Evolutionary conservation across 2,797 vertebrate genomes (phyloP), one percentile per base, ranked within the genome.

Genomic region (Halcyon chelicuti): DNA sequence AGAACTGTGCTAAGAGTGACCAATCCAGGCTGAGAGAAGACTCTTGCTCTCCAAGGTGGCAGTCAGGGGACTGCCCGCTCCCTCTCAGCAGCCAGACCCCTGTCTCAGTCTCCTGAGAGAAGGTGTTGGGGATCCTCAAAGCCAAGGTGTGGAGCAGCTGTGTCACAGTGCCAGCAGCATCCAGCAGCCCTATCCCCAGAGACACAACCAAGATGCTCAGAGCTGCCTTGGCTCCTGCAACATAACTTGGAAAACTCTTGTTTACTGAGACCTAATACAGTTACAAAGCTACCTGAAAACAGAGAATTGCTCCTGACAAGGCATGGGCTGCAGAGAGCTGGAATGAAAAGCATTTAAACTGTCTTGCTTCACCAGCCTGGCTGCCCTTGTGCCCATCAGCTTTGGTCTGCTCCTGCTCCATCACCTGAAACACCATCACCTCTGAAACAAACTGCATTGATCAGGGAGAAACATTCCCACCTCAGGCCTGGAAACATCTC

Each of bases 271-370:
- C 21, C 63, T 82, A 66, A 75, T 5, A n/a, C 58, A 46, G 80
- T 80, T 71, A 60, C 67, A 70, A 80, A 66, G 75, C 39, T 62
- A 77, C 63, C 57, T n/a, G 58, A 67, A 74, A 72, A 29, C 57
- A 87, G 62, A 75, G 46, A 42, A 78, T 12, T 46, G 80, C 70
- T 83, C 71, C 76, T 88, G 86, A 81, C 51, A 73, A 66, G 63
- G 44, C 71, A 63, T 0, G 2, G 81, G 66, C 94, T 94, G 76
- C 67, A 44, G 85, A 81, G 26, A 84, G 51, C 58, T 90, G 74
- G 52, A 88, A 95, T 44, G n/a, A 86, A 94, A 94, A 93, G 31
- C 90, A 57, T 79, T 93, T 88, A 42, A 90, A 81, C 73, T 55
- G 80, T 93, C 83, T 73, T 8, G n/a, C 83, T 94, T 67, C 71